Evolutionary conservation across 2,888 invertebrate species (phyloP), one percentile per base, ranked within the genome.

Genomic region (Caenorhabditis japonica): DNA sequence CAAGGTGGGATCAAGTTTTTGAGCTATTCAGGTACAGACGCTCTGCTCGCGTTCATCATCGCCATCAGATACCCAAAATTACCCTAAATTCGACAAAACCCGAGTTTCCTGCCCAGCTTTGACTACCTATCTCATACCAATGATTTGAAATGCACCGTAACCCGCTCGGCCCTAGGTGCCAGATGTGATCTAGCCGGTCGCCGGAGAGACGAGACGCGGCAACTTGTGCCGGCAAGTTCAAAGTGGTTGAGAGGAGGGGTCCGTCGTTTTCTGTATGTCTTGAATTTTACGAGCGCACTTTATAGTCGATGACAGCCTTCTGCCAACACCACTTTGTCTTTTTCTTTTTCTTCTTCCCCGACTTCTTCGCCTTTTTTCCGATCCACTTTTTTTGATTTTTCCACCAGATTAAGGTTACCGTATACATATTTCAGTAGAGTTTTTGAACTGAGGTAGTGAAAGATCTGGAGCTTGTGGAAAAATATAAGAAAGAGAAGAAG

Each of bases 171-270:
- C n/a, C n/a, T n/a, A n/a, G n/a, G n/a, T n/a, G 33, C 53, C 56
- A 64, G 64, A 64, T 56, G 64, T 46, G 30, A 39, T 38, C 19
- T 46, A 12, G 23, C 30, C 30, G n/a, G n/a, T n/a, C n/a, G n/a
- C n/a, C n/a, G n/a, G 30, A 30, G 30, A 64, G 64, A 64, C 49
- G 55, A 34, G 30, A 39, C 39, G 15, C 46, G n/a, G 23, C 62
- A 62, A 53, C 46, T 62, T 55, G 55, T 64, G 30, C 30, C 30
- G 30, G 30, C 46, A 56, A 64, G 64, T 64, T 64, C 64, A 64
- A 64, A 64, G 64, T 55, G 53, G n/a, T n/a, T n/a, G n/a, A n/a
- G n/a, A n/a, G 10, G 30, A 36, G 55, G 30, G 38, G 30, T 36
- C 30, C 38, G 53, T 53, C 64, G 25, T 34, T 46, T 58, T 39